Percentiles rank a stretch among this genome's conserved stretches.
Evolutionary conservation across 2,888 invertebrate genomes (phyloP).

Genomic region (Campopleginae sp.): DNA sequence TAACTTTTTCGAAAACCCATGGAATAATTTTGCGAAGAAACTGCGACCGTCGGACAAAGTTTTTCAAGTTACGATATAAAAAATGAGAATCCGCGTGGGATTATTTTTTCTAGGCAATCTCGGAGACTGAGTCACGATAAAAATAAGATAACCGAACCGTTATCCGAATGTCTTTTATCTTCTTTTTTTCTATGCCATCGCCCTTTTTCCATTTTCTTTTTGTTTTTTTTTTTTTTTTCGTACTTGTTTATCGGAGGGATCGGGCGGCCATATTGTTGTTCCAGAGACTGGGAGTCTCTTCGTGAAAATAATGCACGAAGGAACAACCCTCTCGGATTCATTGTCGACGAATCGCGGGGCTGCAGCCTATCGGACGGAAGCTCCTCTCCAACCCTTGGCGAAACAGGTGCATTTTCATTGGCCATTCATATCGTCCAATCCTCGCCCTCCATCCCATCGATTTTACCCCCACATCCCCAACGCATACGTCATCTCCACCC

Average conservation of each 20-base stretch:
- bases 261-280: conserved; percentile 57
- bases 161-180: conserved; percentile 13
- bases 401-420: conserved; percentile 63
- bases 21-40: not conserved
- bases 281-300: conserved; percentile 28
- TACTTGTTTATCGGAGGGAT: conserved; percentile 32
- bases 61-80: not conserved
- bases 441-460: conserved; percentile 70
- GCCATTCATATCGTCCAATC: conserved; percentile 56
- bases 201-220: conserved; percentile 32
- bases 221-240: conserved; percentile 12
- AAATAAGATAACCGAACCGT: not conserved
- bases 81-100: not conserved
- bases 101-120: not conserved
- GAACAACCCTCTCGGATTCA: conserved; percentile 75
- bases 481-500: conserved; percentile 58
- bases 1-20: not conserved
- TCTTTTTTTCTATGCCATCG: not conserved
- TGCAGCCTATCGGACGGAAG: conserved; percentile 72
- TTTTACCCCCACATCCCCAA: conserved; percentile 31
- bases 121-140: not conserved
- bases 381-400: conserved; percentile 68
- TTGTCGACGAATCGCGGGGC: conserved; percentile 73
- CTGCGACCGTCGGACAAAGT: not conserved
- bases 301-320: conserved; percentile 4